Base-by-base conservation (phyloP, 2,888 invertebrate genomes). In the Drosophila infuscata region DNA sequence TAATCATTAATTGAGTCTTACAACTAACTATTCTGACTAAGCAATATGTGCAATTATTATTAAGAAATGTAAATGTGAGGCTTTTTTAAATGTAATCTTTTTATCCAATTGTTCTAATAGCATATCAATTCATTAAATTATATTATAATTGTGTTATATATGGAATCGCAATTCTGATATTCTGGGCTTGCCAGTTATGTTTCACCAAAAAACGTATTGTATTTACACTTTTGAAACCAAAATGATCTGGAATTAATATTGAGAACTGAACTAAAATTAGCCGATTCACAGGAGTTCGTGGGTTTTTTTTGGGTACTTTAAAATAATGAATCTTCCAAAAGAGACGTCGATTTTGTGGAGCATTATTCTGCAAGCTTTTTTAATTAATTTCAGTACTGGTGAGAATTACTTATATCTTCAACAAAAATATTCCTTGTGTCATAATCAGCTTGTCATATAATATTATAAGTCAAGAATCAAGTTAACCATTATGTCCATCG, bases 1-100 rank as follows among this genome's bases (percentile, higher is more conserved):
- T 41, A 25, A 67, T 79, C 66, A 74, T 61, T 17, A 38, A 6
- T 30, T 46, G 30, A 17, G 8, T 6, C 15, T 41, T 25, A 36
- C 56, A 56, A 25, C 32, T 33, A 11, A 35, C 49, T 32, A 25
- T 11, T 17, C n/a, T 69, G 70, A 32, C n/a, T 20, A 11, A 38
- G 8, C 46, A 25, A 4, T 58, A 12, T 11, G 4, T 33, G 3
- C 53, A 12, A 6, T 17, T 17, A 51, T n/a, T n/a, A 51, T 11
- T 5, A 30, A 3, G 11, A 4, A n/a, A 30, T 6, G 9, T 49
- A 30, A 11, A 9, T 17, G n/a, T 25, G 12, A 15, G 7, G 2
- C 20, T 25, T 15, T 25, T 38, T 38, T 8, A 2, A 38, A 2
- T 8, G 38, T 12, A 43, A 43, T 20, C 6, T 5, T 20, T 38